phyloP scores from a whole-genome alignment of 2,113 vertebrate genomes.

The Dipodomys spectabilis region DNA sequence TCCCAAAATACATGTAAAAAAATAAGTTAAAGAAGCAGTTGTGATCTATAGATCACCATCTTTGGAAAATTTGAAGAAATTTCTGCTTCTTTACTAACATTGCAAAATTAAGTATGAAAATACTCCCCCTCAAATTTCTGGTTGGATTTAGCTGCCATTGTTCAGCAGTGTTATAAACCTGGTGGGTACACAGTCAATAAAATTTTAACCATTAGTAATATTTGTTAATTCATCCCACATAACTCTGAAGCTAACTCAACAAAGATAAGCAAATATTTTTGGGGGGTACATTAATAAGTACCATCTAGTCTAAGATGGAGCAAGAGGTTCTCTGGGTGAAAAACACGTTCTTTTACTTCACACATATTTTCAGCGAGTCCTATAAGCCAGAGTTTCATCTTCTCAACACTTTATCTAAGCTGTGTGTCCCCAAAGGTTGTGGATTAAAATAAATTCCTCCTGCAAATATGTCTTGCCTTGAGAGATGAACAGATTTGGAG shows the following conservation, averaged over 20 bases:
- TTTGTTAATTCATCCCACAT: background rate
- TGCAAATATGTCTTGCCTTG: background rate
- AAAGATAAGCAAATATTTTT: conserved; percentile 49
- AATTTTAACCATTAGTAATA: background rate
- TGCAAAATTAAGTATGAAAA: background rate
- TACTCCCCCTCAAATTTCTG: background rate
- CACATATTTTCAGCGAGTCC: background rate
- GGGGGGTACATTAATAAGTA: background rate
- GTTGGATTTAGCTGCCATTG: background rate
- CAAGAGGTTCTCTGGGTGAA: background rate
- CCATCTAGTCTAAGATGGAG: background rate
- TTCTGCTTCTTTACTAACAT: background rate
- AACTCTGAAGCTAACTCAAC: background rate
- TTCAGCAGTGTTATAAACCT: background rate
- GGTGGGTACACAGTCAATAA: background rate
- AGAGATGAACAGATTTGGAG: background rate
- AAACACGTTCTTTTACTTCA: background rate
- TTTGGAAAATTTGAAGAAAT: background rate
- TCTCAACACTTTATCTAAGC: background rate
- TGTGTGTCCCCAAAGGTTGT: background rate
- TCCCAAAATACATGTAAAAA: background rate
- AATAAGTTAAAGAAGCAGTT: background rate
- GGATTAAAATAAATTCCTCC: background rate
- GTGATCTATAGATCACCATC: background rate
- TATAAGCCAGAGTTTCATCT: background rate